A percentile compares a stretch with the other conserved stretches of the same genome.
Conservation (phyloP, 2,797 vertebrate species). For the Parauchenoglanis ngamensis region DNA sequence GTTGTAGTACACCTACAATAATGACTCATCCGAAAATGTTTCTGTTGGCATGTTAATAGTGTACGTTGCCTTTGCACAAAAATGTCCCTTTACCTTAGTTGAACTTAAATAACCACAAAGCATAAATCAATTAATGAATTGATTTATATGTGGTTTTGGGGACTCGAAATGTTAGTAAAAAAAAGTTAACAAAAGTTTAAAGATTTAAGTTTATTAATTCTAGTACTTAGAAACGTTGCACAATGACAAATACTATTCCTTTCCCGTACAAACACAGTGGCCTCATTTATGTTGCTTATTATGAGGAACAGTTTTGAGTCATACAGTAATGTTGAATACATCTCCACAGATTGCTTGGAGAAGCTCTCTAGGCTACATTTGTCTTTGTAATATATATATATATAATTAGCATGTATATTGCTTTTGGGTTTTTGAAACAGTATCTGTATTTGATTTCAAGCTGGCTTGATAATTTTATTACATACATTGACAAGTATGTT, state of each 20-base stretch:
- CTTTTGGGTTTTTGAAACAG: slow-evolving; percentile 75
- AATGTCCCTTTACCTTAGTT: background rate
- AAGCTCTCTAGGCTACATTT: slow-evolving; percentile 57
- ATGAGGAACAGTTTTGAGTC: slow-evolving; percentile 44
- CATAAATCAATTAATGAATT: background rate
- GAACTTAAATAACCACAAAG: background rate
- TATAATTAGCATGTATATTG: slow-evolving; percentile 72
- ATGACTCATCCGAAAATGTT: background rate
- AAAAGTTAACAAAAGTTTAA: slow-evolving; percentile 35
- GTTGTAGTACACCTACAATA: background rate
- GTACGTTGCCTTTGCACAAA: background rate
- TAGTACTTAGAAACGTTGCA: slow-evolving; percentile 56
- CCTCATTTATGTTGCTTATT: slow-evolving; percentile 46
- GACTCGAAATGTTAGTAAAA: background rate
- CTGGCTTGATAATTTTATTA: slow-evolving; percentile 34
- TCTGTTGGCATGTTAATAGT: background rate
- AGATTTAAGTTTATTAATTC: slow-evolving; percentile 57
- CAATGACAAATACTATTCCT: slow-evolving; percentile 59
- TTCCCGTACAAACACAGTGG: slow-evolving; percentile 53
- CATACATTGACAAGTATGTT: slow-evolving; percentile 24
- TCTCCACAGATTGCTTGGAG: slow-evolving; percentile 50
- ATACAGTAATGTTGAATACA: slow-evolving; percentile 47
- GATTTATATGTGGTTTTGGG: background rate
- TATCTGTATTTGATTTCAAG: slow-evolving; percentile 50
- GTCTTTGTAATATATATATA: slow-evolving; percentile 42